Base-by-base conservation (phyloP, 2,113 vertebrate species). In the Chlorodrepanis virens region DNA sequence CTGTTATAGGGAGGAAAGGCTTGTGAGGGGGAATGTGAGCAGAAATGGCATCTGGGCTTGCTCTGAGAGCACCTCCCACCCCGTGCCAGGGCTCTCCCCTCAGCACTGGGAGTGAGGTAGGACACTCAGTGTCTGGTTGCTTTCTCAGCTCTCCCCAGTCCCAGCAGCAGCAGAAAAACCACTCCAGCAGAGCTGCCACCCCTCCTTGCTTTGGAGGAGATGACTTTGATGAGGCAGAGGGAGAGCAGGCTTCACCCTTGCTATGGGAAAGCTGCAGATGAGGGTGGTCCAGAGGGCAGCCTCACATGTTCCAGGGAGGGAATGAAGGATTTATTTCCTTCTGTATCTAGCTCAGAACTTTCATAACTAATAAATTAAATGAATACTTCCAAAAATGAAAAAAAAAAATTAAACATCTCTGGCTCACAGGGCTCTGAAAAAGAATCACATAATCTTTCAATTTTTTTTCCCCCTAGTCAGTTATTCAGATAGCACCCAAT, bases 331-430 rank as follows among this genome's bases (percentile, higher is more conserved):
- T 92, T 94, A 89, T 94, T 94, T 86, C 69, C 42, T 94, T 93
- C 89, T 91, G 69, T 82, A 64, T 87, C 72, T 40, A 87, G 64
- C n/a, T 44, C 81, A 71, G 35, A 68, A 87, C 40, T 84, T 81
- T 97, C 76, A 49, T 88, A 84, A 94, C 77, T n/a, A 87, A 94
- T 91, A 95, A 89, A 95, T 97, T 92, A 81, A 92, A 94, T 71
- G 7, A 93, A 70, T 95, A 84, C 39, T 92, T 92, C 42, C 52
- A 94, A 94, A 91, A 93, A 68, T 45, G 10, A 71, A 65, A 70
- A 64, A 59, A 57, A 42, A 10, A 57, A 12, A 35, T 35, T 25
- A 83, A 35, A 25, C 23, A 50, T 40, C 18, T 78, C 64, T 78
- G 64, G 39, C 69, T 80, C n/a, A 25, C 56, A 56, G 42, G 50